Evolutionary conservation across 2,797 vertebrate species (phyloP).

Genomic region (Anabas testudineus): DNA sequence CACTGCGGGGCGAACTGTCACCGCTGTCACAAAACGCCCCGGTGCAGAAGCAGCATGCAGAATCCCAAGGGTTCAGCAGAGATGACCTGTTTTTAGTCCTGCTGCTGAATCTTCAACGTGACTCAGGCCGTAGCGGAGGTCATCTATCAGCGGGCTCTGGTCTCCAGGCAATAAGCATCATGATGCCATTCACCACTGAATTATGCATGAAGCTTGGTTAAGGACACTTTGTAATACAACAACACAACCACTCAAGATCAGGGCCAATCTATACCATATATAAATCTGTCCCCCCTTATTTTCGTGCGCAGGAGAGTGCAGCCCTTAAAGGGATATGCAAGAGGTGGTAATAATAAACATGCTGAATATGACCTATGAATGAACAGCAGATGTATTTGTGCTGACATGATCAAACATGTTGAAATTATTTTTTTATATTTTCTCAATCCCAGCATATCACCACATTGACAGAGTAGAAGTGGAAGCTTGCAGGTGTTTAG

Average conservation of each 20-base stretch:
- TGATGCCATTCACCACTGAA: constrained; percentile 60
- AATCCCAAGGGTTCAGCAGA: constrained; percentile 50
- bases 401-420: constrained; percentile 10
- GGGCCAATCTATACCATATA: constrained; percentile 29
- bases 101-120: constrained; percentile 57
- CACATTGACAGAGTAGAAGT: constrained; percentile 7
- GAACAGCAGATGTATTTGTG: constrained; percentile 17
- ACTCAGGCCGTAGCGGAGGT: constrained; percentile 65
- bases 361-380: constrained; percentile 4
- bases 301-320: constrained; percentile 2
- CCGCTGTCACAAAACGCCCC: constrained; percentile 34
- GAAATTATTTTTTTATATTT: background rate
- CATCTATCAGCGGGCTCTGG: constrained; percentile 57
- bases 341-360: constrained; percentile 15
- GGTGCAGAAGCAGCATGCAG: constrained; percentile 28
- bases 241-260: constrained; percentile 19
- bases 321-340: constrained; percentile 11
- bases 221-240: constrained; percentile 52
- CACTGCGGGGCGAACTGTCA: constrained; percentile 26
- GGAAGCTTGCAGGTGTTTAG: constrained; percentile 29
- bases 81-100: constrained; percentile 52
- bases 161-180: constrained; percentile 63
- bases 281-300: constrained; percentile 28
- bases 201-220: constrained; percentile 67
- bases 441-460: constrained; percentile 12